phyloP scores from a whole-genome alignment of 2,888 invertebrate genomes.

The Drosophila neutralis region DNA sequence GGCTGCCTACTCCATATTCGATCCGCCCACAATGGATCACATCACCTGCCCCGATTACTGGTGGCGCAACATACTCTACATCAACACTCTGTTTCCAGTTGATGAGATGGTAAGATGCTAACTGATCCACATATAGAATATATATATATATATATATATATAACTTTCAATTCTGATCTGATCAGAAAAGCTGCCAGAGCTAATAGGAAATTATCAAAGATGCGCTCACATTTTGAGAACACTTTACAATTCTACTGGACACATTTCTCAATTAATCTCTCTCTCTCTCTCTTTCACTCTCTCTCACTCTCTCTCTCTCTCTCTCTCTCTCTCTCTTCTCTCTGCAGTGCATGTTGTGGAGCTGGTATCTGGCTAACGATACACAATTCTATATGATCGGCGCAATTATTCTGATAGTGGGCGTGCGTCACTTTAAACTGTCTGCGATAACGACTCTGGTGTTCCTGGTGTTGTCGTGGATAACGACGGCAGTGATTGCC shows the following conservation, averaged over 20 bases:
- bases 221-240: neutral
- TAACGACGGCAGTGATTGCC: conserved; percentile 92
- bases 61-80: conserved; percentile 95
- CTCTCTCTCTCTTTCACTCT: neutral
- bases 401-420: conserved; percentile 91
- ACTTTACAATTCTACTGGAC: neutral
- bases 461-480: conserved; percentile 91
- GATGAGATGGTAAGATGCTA: conserved; percentile 91
- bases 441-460: conserved; percentile 88
- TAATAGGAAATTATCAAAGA: neutral
- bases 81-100: conserved; percentile 93
- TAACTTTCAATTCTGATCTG: neutral
- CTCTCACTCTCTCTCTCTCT: neutral
- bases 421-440: conserved; percentile 91
- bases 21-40: conserved; percentile 92
- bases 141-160: neutral
- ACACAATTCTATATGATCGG: conserved; percentile 94
- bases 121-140: neutral
- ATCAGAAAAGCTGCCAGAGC: neutral
- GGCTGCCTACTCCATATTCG: conserved; percentile 92
- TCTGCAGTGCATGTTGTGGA: conserved; percentile 94
- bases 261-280: neutral
- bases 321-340: neutral
- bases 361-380: conserved; percentile 95
- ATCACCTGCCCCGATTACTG: conserved; percentile 93